Conservation (phyloP, 1,140 invertebrate genomes). For the Atta colombica region DNA sequence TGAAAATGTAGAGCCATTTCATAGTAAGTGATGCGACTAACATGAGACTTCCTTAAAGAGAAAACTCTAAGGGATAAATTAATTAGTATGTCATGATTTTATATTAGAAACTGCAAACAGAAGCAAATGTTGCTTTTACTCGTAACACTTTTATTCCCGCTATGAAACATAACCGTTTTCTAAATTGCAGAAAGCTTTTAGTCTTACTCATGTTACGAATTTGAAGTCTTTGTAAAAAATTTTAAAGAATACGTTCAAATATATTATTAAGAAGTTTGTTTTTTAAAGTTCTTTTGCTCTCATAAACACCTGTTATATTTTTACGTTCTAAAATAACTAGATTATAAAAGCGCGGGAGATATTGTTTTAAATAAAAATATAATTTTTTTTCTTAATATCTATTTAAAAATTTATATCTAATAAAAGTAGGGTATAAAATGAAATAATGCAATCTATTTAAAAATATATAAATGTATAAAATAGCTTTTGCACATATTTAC, state of each 20-base stretch:
- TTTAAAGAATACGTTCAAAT: slow-evolving; percentile 1
- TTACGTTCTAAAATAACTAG: background rate
- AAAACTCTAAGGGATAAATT: slow-evolving; percentile 67
- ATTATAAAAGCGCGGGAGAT: background rate
- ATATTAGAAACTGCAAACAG: slow-evolving; percentile 22
- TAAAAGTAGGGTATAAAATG: background rate
- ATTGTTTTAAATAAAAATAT: no score
- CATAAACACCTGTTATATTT: background rate
- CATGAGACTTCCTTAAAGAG: slow-evolving; percentile 53
- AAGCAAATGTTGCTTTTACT: slow-evolving; percentile 32
- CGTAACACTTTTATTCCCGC: slow-evolving; percentile 26
- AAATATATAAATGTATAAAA: background rate
- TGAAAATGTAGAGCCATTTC: slow-evolving; percentile 51
- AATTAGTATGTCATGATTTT: slow-evolving; percentile 65
- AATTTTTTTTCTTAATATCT: no score
- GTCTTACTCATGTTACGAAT: slow-evolving; percentile 36
- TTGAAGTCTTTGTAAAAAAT: slow-evolving; percentile 29
- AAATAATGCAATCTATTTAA: background rate
- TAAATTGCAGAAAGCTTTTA: slow-evolving; percentile 73
- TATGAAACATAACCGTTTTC: slow-evolving; percentile 67
- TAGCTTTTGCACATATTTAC: background rate
- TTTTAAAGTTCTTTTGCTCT: slow-evolving; percentile 3
- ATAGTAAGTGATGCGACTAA: background rate
- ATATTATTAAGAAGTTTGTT: background rate
- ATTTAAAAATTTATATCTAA: background rate